Conservation (phyloP, 2,888 invertebrate genomes). For the Drosophila engyochracea region DNA sequence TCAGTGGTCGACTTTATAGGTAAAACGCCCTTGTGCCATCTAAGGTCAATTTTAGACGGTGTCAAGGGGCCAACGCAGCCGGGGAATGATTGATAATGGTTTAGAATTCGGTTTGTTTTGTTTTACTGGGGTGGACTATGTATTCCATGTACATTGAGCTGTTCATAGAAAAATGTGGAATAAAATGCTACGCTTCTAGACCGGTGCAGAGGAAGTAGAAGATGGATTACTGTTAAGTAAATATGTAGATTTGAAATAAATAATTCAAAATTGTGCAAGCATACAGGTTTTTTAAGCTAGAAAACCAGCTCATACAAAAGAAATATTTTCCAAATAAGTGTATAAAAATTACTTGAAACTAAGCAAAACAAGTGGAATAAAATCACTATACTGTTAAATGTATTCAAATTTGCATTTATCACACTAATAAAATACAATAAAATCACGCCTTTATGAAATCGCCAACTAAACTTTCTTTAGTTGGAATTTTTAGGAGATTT, state of each 20-base stretch:
- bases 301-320: background rate
- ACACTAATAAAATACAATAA: background rate
- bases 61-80: conserved; percentile 10
- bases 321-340: background rate
- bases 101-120: conserved; percentile 8
- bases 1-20: conserved; percentile 46
- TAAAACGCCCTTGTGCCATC: conserved; percentile 37
- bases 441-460: conserved; percentile 25
- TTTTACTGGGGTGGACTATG: background rate
- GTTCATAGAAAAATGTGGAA: background rate
- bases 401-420: background rate
- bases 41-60: conserved; percentile 50
- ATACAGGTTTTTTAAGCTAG: background rate
- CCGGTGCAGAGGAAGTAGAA: background rate
- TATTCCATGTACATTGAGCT: background rate
- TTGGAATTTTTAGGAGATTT: conserved; percentile 9
- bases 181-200: background rate
- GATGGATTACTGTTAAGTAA: conserved; percentile 22
- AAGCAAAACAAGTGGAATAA: background rate
- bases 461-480: conserved; percentile 38
- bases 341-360: background rate
- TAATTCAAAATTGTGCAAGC: background rate
- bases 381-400: background rate
- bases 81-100: conserved; percentile 55
- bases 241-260: background rate